Evolutionary conservation across 2,113 vertebrate genomes (phyloP).

Genomic region (Dinomys branickii): DNA sequence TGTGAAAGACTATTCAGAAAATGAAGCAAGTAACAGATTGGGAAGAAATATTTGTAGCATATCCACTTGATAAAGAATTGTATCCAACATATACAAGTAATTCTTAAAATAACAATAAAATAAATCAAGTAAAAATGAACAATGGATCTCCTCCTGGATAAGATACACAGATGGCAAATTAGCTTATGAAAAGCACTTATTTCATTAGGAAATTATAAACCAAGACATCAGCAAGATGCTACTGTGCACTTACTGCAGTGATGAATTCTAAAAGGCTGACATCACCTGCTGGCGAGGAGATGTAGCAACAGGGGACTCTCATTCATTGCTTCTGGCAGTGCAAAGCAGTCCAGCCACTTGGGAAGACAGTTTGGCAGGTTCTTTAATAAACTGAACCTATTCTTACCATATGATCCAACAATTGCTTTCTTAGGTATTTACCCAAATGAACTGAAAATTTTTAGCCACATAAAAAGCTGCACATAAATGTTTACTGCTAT

Average conservation of each 20-base stretch:
- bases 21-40: neutral
- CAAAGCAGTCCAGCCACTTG: neutral
- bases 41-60: neutral
- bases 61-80: neutral
- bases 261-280: neutral
- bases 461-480: neutral
- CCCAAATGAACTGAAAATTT: neutral
- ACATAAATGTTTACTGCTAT: neutral
- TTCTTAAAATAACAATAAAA: neutral
- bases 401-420: neutral
- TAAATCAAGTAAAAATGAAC: neutral
- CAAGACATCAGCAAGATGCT: neutral
- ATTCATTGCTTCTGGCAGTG: neutral
- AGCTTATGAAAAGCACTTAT: neutral
- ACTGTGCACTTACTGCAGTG: neutral
- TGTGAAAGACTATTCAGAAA: neutral
- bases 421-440: neutral
- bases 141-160: neutral
- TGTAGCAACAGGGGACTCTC: neutral
- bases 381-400: neutral
- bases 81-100: neutral
- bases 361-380: neutral
- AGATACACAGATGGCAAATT: neutral
- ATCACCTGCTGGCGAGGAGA: neutral
- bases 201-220: neutral